Evolutionary conservation across 2,113 vertebrate species (phyloP), one percentile per base, ranked within the genome.

Genomic region (Tretioscincus oriximinensis): DNA sequence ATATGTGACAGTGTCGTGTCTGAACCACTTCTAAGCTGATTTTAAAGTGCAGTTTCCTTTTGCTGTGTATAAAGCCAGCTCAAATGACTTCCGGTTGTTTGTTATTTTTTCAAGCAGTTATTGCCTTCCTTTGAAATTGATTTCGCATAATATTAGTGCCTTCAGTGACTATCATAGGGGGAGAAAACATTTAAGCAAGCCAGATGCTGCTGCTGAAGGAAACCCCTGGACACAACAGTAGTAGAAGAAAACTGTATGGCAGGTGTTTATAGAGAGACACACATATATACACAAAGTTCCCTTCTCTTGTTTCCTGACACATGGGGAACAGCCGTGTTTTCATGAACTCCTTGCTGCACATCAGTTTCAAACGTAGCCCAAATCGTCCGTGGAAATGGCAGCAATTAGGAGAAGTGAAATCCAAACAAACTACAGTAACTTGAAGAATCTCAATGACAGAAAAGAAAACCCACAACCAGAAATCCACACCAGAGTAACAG

Each of bases 271-370:
- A 80, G 71, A 78, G 73, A 78, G 28, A 83, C 61, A 82, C 74
- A 76, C 75, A 65, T 63, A 83, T 70, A 84, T 85, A 86, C 74
- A 90, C 70, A 85, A 64, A 84, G 67, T 77, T 74, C 81, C 29
- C 82, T 76, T 90, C 86, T 87, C 83, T 86, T 83, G 86, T 87
- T 86, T 90, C 87, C 89, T 94, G 90, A 88, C 90, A 88, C 83
- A 18, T 84, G 88, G 79, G 82, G 76, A 90, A 67, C 85, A 90
- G 88, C 85, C 87, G 88, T 78, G 72, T 77, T 82, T 45, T 79
- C 88, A 81, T 66, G 68, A 75, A 74, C 88, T 92, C 91, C 74
- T 76, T 84, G 86, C 86, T 85, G 73, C 78, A 87, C 31, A 3
- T 90, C 86, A 88, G 73, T 88, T 90, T 92, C 88, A 90, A 91